These are phyloP conservation scores for Malurus alboscapulatus DNA, from an alignment of 2,113 vertebrate species.

Conservation along the genomic window DNA sequence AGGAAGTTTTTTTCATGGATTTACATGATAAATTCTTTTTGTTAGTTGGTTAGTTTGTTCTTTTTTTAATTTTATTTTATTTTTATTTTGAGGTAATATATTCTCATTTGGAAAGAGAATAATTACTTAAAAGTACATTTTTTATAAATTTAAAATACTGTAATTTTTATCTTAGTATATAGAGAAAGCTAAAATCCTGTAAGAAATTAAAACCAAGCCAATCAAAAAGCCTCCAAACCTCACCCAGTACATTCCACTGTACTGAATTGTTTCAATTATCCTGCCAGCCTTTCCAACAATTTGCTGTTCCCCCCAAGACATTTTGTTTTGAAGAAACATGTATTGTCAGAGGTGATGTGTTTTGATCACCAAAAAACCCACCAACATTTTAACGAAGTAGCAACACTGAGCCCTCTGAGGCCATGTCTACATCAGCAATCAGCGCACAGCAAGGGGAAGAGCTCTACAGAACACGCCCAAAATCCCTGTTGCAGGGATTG, in stretches of 20 bases:
- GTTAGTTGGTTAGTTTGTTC: fast-evolving
- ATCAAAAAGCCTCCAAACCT: not conserved
- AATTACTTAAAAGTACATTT: not conserved
- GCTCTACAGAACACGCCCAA: not conserved
- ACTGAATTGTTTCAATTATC: not conserved
- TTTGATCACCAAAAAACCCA: not conserved
- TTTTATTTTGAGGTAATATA: not conserved
- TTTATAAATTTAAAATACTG: not conserved
- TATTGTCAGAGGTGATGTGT: not conserved
- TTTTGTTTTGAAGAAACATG: not conserved
- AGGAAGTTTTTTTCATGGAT: not conserved
- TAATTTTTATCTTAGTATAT: not conserved
- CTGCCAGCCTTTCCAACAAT: not conserved
- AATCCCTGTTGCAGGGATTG: not conserved
- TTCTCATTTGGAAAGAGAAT: not conserved
- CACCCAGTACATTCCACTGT: not conserved
- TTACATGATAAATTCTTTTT: not conserved
- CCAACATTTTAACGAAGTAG: fast-evolving
- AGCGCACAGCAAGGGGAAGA: not conserved
- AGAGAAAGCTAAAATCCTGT: not conserved
- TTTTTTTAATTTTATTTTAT: no score
- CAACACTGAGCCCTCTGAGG: not conserved
- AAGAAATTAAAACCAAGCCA: not conserved
- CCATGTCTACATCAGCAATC: fast-evolving
- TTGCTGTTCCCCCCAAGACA: no score